Conservation (phyloP, 2,797 vertebrate genomes). For the Enteromius argenteus region DNA sequence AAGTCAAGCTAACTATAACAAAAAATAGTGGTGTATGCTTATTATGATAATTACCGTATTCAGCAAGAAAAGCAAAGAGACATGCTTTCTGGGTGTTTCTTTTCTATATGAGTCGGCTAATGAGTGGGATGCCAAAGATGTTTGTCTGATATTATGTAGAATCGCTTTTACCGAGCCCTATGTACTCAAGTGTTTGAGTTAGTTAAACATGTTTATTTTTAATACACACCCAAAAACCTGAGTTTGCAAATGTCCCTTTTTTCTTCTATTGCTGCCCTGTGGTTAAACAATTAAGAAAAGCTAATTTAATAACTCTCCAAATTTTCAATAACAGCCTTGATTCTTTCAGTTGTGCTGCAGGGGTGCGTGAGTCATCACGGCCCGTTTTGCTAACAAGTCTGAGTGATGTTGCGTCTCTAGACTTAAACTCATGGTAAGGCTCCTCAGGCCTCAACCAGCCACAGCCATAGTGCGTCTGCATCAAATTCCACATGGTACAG, state of each 20-base stretch:
- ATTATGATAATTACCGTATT: background rate
- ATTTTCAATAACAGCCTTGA: constrained; percentile 32
- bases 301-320: constrained; percentile 14
- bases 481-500: background rate
- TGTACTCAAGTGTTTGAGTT: background rate
- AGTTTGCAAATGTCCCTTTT: background rate
- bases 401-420: constrained; percentile 19
- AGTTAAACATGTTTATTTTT: background rate
- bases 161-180: background rate
- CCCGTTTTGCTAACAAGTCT: constrained; percentile 35
- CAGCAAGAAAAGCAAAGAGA: background rate
- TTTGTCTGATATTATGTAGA: background rate
- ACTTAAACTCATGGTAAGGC: constrained; percentile 26
- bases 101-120: background rate
- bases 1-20: background rate
- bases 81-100: background rate
- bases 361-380: constrained; percentile 29
- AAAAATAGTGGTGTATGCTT: background rate
- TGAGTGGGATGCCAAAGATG: background rate
- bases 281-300: background rate
- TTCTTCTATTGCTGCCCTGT: background rate
- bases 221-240: background rate
- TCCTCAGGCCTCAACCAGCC: constrained; percentile 12
- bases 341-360: constrained; percentile 30
- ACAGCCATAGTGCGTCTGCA: background rate